Evolutionary conservation across 1,140 invertebrate genomes (phyloP), one percentile per base, ranked within the genome.

Genomic region (Littorina saxatilis): DNA sequence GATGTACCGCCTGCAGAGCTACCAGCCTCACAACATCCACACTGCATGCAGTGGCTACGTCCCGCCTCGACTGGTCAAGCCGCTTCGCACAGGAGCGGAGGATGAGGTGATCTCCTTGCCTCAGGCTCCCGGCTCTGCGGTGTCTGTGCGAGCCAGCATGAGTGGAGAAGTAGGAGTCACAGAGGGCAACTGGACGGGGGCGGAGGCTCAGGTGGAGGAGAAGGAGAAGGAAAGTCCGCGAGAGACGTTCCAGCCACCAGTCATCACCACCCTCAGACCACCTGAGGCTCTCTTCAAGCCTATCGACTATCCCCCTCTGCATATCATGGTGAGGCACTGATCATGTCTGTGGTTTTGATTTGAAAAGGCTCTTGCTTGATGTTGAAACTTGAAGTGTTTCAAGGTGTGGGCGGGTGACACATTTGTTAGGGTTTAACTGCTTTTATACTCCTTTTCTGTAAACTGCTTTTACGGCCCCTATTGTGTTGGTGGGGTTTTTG

Each of bases 311-410:
- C 91, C 91, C 77, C 84, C 88, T 50, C 82, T 92, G 17, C 91
- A 92, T 85, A 91, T 92, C 61, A 92, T 92, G 90, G 92, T 92
- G 86, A 88, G 90, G n/a, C n/a, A n/a, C n/a, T n/a, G n/a, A n/a
- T n/a, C n/a, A n/a, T n/a, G n/a, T n/a, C n/a, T n/a, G n/a, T n/a
- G n/a, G n/a, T n/a, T n/a, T n/a, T n/a, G n/a, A n/a, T n/a, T n/a
- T n/a, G n/a, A n/a, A n/a, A n/a, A n/a, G n/a, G n/a, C n/a, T n/a
- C n/a, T n/a, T n/a, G n/a, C n/a, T n/a, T n/a, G n/a, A n/a, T n/a
- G n/a, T n/a, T n/a, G n/a, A n/a, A n/a, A n/a, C n/a, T n/a, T n/a
- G n/a, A n/a, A n/a, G n/a, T n/a, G n/a, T n/a, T n/a, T n/a, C n/a
- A n/a, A n/a, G n/a, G n/a, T n/a, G n/a, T n/a, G n/a, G n/a, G n/a